phyloP scores from a whole-genome alignment of 1,140 invertebrate species.

The Proales similis region DNA sequence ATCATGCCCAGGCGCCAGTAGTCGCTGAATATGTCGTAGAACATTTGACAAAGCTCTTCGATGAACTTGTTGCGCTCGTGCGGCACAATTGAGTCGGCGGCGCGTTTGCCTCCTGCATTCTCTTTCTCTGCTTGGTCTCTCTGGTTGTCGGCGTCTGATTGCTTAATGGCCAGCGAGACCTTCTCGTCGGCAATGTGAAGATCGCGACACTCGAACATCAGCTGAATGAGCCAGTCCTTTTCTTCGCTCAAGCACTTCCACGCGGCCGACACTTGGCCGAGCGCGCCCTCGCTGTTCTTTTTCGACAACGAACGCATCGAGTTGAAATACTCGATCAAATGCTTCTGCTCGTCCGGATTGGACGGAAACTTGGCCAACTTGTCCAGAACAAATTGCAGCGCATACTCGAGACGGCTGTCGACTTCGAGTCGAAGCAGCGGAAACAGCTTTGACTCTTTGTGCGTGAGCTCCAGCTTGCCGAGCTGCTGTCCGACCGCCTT shows the following conservation, averaged over 20 bases:
- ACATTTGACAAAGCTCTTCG: constrained; percentile 34
- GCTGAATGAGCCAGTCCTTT: constrained; percentile 32
- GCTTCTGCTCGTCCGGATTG: constrained; percentile 30
- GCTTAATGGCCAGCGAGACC: constrained; percentile 8
- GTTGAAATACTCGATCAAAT: constrained; percentile 6
- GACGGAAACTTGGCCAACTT: constrained; percentile 24
- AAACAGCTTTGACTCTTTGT: constrained; percentile 7
- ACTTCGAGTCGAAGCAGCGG: constrained; percentile 11
- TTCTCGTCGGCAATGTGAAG: constrained; percentile 35
- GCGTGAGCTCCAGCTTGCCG: constrained; percentile 4
- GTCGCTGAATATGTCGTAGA: constrained; percentile 24
- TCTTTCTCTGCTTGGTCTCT: background rate
- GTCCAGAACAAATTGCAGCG: background rate
- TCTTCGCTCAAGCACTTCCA: constrained; percentile 21
- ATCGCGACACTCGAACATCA: constrained; percentile 27
- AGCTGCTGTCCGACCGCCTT: constrained; percentile 26
- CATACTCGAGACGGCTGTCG: background rate
- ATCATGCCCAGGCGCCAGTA: constrained; percentile 15
- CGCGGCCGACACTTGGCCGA: background rate
- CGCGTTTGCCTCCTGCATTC: background rate
- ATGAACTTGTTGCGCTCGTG: constrained; percentile 27
- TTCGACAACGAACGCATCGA: background rate
- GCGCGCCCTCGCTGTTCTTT: background rate
- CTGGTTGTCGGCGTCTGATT: background rate
- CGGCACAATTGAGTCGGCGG: background rate